A percentile compares a stretch with the other conserved stretches of the same genome.
Evolutionary conservation across 1,140 invertebrate genomes (phyloP).

Genomic region (Lepidurus arcticus): DNA sequence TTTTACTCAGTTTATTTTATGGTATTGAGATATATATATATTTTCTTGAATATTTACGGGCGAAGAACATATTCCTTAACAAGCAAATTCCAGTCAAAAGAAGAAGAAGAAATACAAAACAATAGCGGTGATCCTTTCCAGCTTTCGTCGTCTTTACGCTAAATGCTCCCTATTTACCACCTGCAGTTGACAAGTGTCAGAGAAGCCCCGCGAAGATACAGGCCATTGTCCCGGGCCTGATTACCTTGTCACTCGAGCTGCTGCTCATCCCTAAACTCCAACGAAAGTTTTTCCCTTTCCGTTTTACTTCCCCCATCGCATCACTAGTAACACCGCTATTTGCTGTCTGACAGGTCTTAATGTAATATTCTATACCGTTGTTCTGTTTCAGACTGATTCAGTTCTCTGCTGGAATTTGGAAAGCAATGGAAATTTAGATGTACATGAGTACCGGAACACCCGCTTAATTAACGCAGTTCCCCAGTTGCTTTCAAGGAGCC

Average conservation of each 20-base stretch:
- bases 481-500: not conserved
- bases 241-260: slow-evolving; percentile 17
- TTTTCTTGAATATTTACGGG: too few species aligned
- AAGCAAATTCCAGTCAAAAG: not conserved
- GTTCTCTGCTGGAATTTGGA: not conserved
- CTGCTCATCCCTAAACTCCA: not conserved
- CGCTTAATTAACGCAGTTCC: not conserved
- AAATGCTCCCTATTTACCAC: not conserved
- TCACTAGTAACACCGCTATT: not conserved
- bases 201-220: not conserved
- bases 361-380: not conserved
- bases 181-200: slow-evolving; percentile 14
- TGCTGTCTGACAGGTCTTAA: not conserved
- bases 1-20: too few species aligned
- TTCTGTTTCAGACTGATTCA: not conserved
- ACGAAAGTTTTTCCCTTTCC: not conserved
- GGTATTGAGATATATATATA: too few species aligned
- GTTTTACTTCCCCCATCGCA: too few species aligned
- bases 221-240: slow-evolving; percentile 4
- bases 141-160: slow-evolving; percentile 2
- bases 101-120: not conserved
- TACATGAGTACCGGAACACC: not conserved
- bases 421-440: not conserved
- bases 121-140: not conserved
- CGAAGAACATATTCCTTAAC: not conserved